Conservation (phyloP, 92 coral and sea anemone genomes). For the Nematostella vectensis region DNA sequence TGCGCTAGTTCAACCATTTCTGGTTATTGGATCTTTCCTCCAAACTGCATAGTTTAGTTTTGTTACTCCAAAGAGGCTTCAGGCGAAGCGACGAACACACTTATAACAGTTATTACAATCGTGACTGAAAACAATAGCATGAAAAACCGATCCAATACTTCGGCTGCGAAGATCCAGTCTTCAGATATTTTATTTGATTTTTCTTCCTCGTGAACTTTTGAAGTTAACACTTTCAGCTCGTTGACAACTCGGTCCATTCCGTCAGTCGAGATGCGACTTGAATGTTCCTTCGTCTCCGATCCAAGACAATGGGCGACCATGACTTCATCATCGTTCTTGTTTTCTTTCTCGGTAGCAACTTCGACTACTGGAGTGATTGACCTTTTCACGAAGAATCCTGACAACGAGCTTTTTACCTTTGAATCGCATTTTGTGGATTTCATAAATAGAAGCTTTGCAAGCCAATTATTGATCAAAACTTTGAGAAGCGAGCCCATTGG, state of each 20-base stretch:
- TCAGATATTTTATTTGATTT: not conserved
- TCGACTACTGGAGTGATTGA: not conserved
- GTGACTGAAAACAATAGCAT: conserved; percentile 5
- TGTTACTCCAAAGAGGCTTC: conserved; percentile 3
- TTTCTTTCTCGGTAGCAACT: not conserved
- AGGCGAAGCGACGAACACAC: conserved; percentile 7
- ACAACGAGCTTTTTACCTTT: not conserved
- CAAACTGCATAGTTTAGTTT: too few relatives aligned
- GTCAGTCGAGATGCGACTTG: not conserved
- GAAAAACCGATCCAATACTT: conserved; percentile 16
- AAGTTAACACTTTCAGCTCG: conserved; percentile 9
- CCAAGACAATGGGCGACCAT: not conserved
- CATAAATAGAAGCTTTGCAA: conserved; percentile 38
- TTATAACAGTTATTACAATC: not conserved
- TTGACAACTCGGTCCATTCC: not conserved
- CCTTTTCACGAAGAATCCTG: not conserved
- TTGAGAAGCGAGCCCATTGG: conserved; percentile 24
- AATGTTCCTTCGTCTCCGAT: not conserved
- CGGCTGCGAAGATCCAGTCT: conserved; percentile 19
- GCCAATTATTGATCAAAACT: conserved; percentile 27
- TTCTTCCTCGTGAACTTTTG: not conserved
- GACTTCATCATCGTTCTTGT: not conserved
- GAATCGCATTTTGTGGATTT: not conserved
- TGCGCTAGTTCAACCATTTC: too few relatives aligned
- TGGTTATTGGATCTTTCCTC: too few relatives aligned